These are phyloP conservation scores for Cloeon dipterum DNA, from an alignment of 2,888 invertebrate genomes.

Conservation along the genomic window DNA sequence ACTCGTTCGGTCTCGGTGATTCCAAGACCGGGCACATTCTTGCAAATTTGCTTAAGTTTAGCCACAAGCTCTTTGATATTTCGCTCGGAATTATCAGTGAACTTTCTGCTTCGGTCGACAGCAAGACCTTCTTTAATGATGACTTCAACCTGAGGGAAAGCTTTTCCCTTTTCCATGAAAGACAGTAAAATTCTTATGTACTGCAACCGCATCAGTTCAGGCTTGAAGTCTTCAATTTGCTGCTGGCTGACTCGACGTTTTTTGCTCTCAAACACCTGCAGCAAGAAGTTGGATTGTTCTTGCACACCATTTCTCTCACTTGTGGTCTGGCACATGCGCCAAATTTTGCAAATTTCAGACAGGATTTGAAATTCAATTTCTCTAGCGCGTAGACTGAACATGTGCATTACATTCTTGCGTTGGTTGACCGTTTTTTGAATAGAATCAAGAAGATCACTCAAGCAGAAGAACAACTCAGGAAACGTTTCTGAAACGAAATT, in stretches of 20 bases:
- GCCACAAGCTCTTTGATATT: background rate
- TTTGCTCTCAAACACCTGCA: background rate
- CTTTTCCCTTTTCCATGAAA: background rate
- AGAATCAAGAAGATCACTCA: background rate
- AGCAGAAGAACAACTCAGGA: background rate
- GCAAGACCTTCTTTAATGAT: background rate
- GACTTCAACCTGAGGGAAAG: background rate
- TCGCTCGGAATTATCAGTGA: background rate
- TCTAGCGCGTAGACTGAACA: background rate
- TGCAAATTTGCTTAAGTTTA: background rate
- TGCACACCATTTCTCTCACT: background rate
- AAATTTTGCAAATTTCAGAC: background rate
- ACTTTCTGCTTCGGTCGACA: background rate
- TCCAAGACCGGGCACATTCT: background rate
- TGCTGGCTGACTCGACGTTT: slow-evolving; percentile 2
- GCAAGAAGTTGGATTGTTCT: background rate
- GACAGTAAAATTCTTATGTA: slow-evolving; percentile 1
- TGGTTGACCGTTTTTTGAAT: background rate
- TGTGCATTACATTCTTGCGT: background rate
- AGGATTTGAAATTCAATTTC: background rate
- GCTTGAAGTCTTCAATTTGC: slow-evolving; percentile 3
- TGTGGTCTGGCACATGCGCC: background rate
- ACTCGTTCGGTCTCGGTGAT: slow-evolving; percentile 1
- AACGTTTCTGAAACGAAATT: background rate
- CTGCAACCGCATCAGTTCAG: slow-evolving; percentile 4